These are phyloP conservation scores for Lasioglossum zephyrum DNA, from an alignment of 2,888 invertebrate species.

Conservation along the genomic window DNA sequence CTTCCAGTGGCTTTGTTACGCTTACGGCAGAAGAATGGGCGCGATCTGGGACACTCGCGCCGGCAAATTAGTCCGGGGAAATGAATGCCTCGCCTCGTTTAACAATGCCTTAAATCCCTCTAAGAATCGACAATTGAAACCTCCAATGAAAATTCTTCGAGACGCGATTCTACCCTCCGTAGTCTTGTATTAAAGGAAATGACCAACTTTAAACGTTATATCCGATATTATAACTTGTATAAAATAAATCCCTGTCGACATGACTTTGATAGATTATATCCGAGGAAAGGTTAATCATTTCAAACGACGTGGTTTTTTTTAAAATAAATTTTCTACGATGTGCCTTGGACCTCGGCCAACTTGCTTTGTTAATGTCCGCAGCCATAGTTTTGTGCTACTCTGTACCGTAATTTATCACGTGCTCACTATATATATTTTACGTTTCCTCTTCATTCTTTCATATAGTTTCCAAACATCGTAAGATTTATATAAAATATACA, in stretches of 20 bases:
- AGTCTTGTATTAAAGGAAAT: background rate
- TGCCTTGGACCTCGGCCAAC: constrained; percentile 33
- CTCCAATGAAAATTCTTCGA: background rate
- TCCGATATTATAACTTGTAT: no score
- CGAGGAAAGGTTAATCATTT: background rate
- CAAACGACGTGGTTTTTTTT: background rate
- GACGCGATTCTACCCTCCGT: background rate
- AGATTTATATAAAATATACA: background rate
- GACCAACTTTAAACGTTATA: no score
- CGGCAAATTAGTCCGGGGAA: background rate
- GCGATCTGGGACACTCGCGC: constrained; percentile 12
- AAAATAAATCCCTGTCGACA: background rate
- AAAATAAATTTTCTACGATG: constrained; percentile 27
- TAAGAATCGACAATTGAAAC: background rate
- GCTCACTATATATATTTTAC: constrained; percentile 10
- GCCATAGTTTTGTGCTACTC: background rate
- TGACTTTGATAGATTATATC: background rate
- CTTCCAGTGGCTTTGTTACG: constrained; percentile 22
- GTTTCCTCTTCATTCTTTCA: background rate
- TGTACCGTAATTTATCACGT: constrained; percentile 21
- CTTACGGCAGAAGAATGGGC: background rate
- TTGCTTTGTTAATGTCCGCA: constrained; percentile 29
- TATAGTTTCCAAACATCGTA: background rate
- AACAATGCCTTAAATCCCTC: constrained; percentile 3
- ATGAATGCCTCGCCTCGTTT: constrained; percentile 6